Base-by-base conservation (phyloP, 2,113 vertebrate species). In the Ptychochromis oligacanthus region DNA sequence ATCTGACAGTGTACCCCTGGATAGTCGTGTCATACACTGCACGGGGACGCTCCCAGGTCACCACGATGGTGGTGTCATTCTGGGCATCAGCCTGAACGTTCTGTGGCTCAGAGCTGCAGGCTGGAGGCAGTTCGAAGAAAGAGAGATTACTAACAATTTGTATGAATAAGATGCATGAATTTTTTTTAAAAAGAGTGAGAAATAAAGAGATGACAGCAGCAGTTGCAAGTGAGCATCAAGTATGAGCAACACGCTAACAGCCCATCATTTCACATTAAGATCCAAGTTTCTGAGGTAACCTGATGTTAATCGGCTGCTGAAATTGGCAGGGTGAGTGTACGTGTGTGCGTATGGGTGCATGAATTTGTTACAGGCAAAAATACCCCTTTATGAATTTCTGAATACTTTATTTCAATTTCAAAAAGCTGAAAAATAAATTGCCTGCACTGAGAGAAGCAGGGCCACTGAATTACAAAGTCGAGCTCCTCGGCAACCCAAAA, bases 61-160 rank as follows among this genome's bases (percentile, higher is more conserved):
- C 96, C 20, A 99, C 96, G n/a, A 99, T 97, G 89, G 97, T 97
- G 2, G 97, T 99, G 60, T 97, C 97, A 78, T 99, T 99, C 93
- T 98, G 97, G 75, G 97, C 95, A 22, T 99, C 97, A 0, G 97
- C 97, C 34, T 98, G 97, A 43, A 99, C 91, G 54, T 98, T 98
- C 92, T 98, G 96, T 54, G 98, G 98, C 93, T 98, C 97, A 8
- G 97, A 98, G 89, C 97, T 98, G 94, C 98, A 99, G 89, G 96
- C 98, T 99, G 22, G 36, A 88, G 77, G n/a, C 2, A 7, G 28
- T 4, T 26, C 18, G 80, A 4, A 78, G 24, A 75, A 12, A 36
- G 4, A 52, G 3, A 2, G 65, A 36, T 64, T 52, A 43, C 22
- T 59, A 8, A 54, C 46, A 34, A 64, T 65, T 11, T 15, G 18